Evolutionary conservation across 2,888 invertebrate genomes (phyloP), one percentile per base, ranked within the genome.

Genomic region (Scelioninae gen. 2): DNA sequence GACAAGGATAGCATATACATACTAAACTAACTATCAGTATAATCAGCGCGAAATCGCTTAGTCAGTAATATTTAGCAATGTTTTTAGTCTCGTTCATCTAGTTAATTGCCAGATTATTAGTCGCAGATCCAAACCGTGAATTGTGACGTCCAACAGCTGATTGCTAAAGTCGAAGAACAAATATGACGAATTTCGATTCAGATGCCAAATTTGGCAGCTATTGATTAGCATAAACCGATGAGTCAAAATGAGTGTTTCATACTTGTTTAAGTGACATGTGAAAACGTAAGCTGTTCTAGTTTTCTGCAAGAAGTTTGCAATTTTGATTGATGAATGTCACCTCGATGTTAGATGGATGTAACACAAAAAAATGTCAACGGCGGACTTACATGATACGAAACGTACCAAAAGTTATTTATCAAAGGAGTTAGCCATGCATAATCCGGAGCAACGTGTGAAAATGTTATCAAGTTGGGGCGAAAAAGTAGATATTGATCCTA

Each of bases 381-480:
- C 57, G 63, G 70, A 71, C 43, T 43, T 19, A 45, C 45, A 43
- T 9, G 55, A 64, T 33, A 19, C 57, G 28, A 71, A 58, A 31
- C 25, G 25, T 6, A 10, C 33, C 28, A 70, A 57, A 31, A 4
- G 35, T 25, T 60, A 37, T n/a, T 45, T 64, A n/a, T 3, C 45
- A 9, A 71, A 71, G 46, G 64, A 71, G 22, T 9, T 60, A 25
- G 63, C 64, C 15, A 64, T 33, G 57, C 31, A 35, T 35, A 35
- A 50, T 25, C 64, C 71, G 16, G 71, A 71, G 18, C 45, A 65
- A 13, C 71, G 71, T 0, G 13, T 71, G 13, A 71, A 65, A 71
- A 50, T 60, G 28, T 22, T 71, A n/a, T 52, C 46, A 1, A 39
- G 5, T 16, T 10, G 31, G n/a, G 33, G 71, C 22, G 71, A 71